phyloP scores from a whole-genome alignment of 2,113 vertebrate genomes.

The Bubalus kerabau region DNA sequence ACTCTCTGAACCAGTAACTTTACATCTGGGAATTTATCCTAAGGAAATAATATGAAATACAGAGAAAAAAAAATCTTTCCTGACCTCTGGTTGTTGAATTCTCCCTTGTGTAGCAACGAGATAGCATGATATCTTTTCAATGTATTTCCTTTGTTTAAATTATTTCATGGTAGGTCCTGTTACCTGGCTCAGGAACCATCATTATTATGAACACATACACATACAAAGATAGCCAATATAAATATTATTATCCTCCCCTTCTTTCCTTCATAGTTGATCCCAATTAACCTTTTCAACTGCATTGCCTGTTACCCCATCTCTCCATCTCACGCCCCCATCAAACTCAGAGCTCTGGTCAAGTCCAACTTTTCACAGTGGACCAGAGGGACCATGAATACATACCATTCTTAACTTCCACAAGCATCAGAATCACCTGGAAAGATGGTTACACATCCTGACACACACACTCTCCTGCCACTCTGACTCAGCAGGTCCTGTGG shows the following conservation, averaged over 20 bases:
- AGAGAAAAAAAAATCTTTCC: neutral
- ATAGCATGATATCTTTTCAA: neutral
- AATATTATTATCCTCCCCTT: neutral
- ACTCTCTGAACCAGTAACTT: neutral
- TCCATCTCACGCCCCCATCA: rapidly evolving
- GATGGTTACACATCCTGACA: neutral
- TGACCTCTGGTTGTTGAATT: neutral
- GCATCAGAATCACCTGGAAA: neutral
- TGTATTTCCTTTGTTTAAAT: constrained; percentile 10
- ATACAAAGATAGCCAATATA: neutral
- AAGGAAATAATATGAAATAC: constrained; percentile 22
- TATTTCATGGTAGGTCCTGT: neutral
- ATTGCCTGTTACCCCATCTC: neutral
- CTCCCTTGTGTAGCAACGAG: neutral
- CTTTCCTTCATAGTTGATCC: neutral
- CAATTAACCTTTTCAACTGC: neutral
- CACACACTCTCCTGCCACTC: neutral
- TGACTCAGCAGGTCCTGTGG: neutral
- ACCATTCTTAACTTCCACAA: neutral
- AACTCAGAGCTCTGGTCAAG: neutral
- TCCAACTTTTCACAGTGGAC: neutral
- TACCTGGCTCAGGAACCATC: neutral
- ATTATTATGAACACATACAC: neutral
- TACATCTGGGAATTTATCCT: constrained; percentile 5
- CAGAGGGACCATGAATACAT: neutral